phyloP scores from a whole-genome alignment of 2,113 vertebrate species.

The Carettochelys insculpta region DNA sequence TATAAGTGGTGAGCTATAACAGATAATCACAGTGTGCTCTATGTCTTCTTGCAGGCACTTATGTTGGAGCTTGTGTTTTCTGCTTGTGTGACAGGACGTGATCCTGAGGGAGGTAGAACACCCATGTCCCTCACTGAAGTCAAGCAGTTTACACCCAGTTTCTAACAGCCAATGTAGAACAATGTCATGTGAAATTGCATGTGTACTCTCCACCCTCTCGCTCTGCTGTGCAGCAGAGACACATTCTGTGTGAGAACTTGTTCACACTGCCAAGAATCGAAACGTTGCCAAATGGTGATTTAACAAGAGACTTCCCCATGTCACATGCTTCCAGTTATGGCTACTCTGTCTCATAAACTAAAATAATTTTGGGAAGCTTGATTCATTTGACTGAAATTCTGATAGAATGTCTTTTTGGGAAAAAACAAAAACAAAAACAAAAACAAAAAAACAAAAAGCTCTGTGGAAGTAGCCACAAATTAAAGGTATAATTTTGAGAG shows the following conservation, averaged over 20 bases:
- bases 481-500: neutral
- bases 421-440: no score
- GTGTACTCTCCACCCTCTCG: neutral
- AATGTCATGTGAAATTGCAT: neutral
- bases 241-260: conserved; percentile 6
- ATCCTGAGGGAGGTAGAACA: neutral
- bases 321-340: conserved; percentile 51
- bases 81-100: neutral
- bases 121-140: neutral
- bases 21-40: neutral
- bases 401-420: neutral
- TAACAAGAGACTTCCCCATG: conserved; percentile 40
- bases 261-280: conserved; percentile 30
- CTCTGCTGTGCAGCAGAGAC: neutral
- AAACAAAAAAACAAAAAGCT: neutral
- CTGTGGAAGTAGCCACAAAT: neutral
- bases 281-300: conserved; percentile 33
- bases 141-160: neutral
- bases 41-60: neutral
- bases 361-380: conserved; percentile 23
- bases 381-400: neutral
- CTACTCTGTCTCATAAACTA: neutral
- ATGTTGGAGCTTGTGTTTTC: neutral
- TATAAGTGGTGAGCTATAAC: neutral
- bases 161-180: conserved; percentile 40